Base-by-base conservation (phyloP, 2,797 vertebrate species). In the Siniperca scherzeri region DNA sequence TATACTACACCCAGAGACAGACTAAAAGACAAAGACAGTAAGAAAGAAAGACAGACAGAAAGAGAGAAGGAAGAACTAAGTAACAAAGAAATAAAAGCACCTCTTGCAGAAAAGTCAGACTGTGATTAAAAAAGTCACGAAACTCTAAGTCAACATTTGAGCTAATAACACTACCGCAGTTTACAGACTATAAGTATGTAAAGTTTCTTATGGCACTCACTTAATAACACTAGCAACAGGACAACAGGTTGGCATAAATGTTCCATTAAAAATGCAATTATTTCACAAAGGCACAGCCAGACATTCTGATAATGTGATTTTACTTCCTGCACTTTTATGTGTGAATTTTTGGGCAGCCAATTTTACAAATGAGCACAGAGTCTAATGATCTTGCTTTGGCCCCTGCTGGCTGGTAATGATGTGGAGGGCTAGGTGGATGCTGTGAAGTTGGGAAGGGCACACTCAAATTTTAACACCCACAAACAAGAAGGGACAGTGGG, bases 101-200 rank as follows among this genome's bases (percentile, higher is more conserved):
- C 95, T 96, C 92, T 94, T 95, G 93, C 95, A 96, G 95, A 96
- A 96, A 96, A 96, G 94, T 95, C 94, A 91, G 88, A 94, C 93
- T 94, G 96, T 96, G 96, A 97, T 97, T 97, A 97, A 97, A 95
- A 78, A 27, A 96, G 53, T 74, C 46, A 50, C 57, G 16, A 19
- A 48, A 60, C 19, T 65, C 53, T n/a, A 40, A 36, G 56, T 75
- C 57, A 64, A 65, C 42, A 76, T 82, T 66, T 62, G 36, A 69
- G 62, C 27, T 64, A 25, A 38, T 44, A 59, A 72, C 33, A 71
- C 95, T 90, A 64, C 5, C 30, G 70, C 66, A 74, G 74, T 74
- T 62, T 67, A 62, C 14, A 61, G 7, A 78, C 61, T 48, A 36
- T 12, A 61, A 60, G 70, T 42, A 82, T 46, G 36, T 65, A 50